Base-by-base conservation (phyloP, 2,113 vertebrate species). In the Heptranchias perlo region DNA sequence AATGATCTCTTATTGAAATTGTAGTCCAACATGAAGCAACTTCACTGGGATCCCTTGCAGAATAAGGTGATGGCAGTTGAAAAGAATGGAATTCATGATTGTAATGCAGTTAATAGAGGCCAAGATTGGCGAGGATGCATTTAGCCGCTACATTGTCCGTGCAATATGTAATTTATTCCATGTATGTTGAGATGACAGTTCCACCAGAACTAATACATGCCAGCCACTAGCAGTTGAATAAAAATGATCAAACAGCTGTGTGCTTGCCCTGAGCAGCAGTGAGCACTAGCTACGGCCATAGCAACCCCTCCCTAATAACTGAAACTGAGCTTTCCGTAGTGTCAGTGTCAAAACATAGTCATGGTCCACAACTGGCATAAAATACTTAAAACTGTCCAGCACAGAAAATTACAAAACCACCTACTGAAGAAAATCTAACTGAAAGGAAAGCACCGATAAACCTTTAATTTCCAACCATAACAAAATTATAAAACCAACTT, bases 221-320 rank as follows among this genome's bases (percentile, higher is more conserved):
- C 18, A 31, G 35, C 39, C 61, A 39, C 21, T 47, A 65, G 62
- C 8, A 11, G 39, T 65, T 25, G 58, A 47, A 44, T 23, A 21
- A 62, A 28, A 65, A 65, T 0, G 18, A 67, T 25, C 25, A 65
- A 47, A 28, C 62, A 94, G 44, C 64, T 95, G 10, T 95, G 93
- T 28, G 64, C 65, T 95, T 69, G 44, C 64, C 69, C 39, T 67
- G 39, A 95, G 23, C 13, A 92, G 64, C 62, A 67, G 23, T 25
- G 10, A 67, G 44, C 18, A 25, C 44, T 5, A 69, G 39, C 21
- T 94, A 61, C 47, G 69, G 64, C 61, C 92, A 94, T 94, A 69
- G 93, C 93, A 95, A 95, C 93, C 65, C 44, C 16, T 61, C n/a
- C 13, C 49, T 49, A 25, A 95, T 94, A 95, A 67, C 62, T 95